Base-by-base conservation (phyloP, 2,888 invertebrate genomes). In the Caenorhabditis macrosperma region DNA sequence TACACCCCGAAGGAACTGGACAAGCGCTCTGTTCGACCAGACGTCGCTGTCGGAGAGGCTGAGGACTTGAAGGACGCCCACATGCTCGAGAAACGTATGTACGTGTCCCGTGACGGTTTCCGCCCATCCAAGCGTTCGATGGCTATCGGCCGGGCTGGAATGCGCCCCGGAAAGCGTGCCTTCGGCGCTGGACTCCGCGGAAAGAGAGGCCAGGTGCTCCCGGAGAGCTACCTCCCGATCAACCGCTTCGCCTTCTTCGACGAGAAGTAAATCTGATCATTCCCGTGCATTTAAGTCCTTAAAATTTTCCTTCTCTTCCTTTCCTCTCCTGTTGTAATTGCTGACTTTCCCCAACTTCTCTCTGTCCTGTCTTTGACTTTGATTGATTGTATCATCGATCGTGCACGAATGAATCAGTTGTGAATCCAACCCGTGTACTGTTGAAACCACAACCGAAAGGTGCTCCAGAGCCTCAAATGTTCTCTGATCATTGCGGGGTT, bases 131-230 rank as follows among this genome's bases (percentile, higher is more conserved):
- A 85, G 57, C 75, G 86, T 9, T 79, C 83, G 30, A 77, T 85
- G 77, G 84, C 86, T 12, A 78, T 86, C 17, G 86, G 85, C 12
- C 50, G 86, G 28, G 71, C 77, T 63, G 86, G 86, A 46, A 86
- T 87, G 79, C 74, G 87, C 15, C 87, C 87, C 5, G 87, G 86
- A 67, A 87, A 87, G 68, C 78, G 87, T 20, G 44, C 24, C 7
- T 55, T 44, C 5, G 48, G 35, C 10, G 3, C 17, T 20, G 12
- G 15, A 0, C 38, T 6, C 24, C 54, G 52, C n/a, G 60, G 41
- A 20, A 60, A 52, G 24, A 12, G 35, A 20, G 41, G 28, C 7
- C 24, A 22, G 28, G 7, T 24, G 41, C 38, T 50, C n/a, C 28
- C 55, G 2, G 63, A 57, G 38, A 38, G 26, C 30, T 54, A 55